phyloP scores from a whole-genome alignment of 2,888 invertebrate genomes.

The Caenorhabditis sp. region DNA sequence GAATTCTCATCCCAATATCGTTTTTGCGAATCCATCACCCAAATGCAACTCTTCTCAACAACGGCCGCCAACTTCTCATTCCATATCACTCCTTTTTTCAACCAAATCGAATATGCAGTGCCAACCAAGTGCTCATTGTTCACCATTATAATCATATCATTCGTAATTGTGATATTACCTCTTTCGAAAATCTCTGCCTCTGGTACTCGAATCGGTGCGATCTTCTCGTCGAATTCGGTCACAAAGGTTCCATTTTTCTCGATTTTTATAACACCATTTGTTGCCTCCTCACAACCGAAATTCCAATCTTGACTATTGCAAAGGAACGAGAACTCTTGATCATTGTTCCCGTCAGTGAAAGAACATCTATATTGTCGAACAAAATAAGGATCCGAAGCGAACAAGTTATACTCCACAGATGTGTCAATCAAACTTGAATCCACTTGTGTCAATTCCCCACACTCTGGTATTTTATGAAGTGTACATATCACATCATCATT shows the following conservation, averaged over 20 bases:
- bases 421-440: background rate
- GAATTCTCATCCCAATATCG: slow-evolving; percentile 18
- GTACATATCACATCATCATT: background rate
- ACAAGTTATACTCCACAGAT: slow-evolving; percentile 41
- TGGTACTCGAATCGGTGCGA: slow-evolving; percentile 38
- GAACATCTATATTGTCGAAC: slow-evolving; percentile 50
- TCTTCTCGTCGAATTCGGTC: slow-evolving; percentile 27
- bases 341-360: slow-evolving; percentile 32
- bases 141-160: slow-evolving; percentile 29
- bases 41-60: background rate
- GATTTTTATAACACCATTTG: slow-evolving; percentile 31
- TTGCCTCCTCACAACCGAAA: slow-evolving; percentile 52
- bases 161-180: slow-evolving; percentile 41
- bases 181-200: slow-evolving; percentile 40
- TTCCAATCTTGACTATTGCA: slow-evolving; percentile 51
- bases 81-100: slow-evolving; percentile 10
- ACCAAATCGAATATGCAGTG: slow-evolving; percentile 52
- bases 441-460: background rate
- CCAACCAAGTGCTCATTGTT: slow-evolving; percentile 52
- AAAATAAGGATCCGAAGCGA: slow-evolving; percentile 54
- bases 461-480: slow-evolving; percentile 3
- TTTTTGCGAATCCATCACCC: slow-evolving; percentile 45
- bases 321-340: slow-evolving; percentile 29
- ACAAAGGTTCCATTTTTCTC: slow-evolving; percentile 31
- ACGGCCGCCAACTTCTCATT: background rate